Conservation (phyloP, 2,888 invertebrate genomes). For the Macrostomum cliftonense region DNA sequence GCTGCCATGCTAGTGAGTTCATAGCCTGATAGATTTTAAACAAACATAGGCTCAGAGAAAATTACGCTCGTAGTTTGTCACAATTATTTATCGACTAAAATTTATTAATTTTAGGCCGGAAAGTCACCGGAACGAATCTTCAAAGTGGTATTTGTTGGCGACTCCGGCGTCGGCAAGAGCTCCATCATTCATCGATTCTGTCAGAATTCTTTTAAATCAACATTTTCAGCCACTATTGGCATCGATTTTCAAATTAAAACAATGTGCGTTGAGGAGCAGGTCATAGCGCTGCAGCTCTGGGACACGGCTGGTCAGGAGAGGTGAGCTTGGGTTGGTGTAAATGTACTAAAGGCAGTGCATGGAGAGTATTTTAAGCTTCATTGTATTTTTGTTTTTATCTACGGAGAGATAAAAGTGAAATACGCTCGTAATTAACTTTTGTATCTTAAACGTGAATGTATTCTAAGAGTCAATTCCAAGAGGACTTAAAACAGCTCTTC, state of each 20-base stretch:
- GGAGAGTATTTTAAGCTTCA: no score
- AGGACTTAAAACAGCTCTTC: no score
- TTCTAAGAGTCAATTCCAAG: no score
- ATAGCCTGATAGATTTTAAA: no score
- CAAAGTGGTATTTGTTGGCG: slow-evolving; percentile 46
- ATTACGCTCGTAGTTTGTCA: not conserved
- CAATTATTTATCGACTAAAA: no score
- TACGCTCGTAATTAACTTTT: no score
- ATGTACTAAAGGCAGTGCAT: no score
- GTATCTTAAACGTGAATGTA: no score
- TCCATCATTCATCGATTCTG: slow-evolving; percentile 86
- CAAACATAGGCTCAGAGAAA: slow-evolving; percentile 9
- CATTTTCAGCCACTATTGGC: slow-evolving; percentile 80
- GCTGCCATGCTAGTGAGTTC: slow-evolving; percentile 1
- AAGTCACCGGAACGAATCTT: slow-evolving; percentile 37
- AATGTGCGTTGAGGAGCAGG: slow-evolving; percentile 28
- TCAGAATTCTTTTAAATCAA: slow-evolving; percentile 62
- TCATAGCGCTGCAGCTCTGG: slow-evolving; percentile 40
- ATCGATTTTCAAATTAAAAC: slow-evolving; percentile 43
- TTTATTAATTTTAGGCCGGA: not conserved
- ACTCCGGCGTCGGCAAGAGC: slow-evolving; percentile 89
- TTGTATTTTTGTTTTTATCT: no score
- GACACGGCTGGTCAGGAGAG: slow-evolving; percentile 90
- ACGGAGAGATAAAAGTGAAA: no score
- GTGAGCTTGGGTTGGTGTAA: slow-evolving; percentile 37